Conservation (phyloP, 2,797 vertebrate genomes). For the Chloroceryle amazona region DNA sequence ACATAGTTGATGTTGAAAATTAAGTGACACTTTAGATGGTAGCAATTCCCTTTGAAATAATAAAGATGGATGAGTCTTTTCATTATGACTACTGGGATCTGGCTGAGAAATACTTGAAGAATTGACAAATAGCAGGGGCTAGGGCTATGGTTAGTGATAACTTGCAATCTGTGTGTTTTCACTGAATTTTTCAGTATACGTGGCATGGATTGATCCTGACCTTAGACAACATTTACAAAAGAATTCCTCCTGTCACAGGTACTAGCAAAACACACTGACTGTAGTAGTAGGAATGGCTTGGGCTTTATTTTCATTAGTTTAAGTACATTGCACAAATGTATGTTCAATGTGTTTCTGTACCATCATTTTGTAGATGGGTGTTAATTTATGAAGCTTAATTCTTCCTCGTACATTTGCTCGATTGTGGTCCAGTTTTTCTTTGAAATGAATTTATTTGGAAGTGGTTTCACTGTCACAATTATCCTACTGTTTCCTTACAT, state of each 20-base stretch:
- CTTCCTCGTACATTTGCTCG: background rate
- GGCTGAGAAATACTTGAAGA: conserved; percentile 8
- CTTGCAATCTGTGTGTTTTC: background rate
- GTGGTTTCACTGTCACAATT: accelerated
- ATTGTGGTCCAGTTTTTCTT: background rate
- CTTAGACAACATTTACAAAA: background rate
- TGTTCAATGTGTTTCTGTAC: background rate
- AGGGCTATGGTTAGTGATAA: background rate
- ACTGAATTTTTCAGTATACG: background rate
- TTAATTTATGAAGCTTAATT: background rate
- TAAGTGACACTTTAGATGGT: conserved; percentile 41
- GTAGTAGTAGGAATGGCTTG: background rate
- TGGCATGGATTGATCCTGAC: background rate
- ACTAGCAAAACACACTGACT: background rate
- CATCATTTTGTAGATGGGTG: background rate
- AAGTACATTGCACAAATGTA: background rate
- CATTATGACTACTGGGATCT: conserved; percentile 7
- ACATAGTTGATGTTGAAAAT: conserved; percentile 30
- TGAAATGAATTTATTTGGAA: background rate
- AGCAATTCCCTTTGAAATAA: conserved; percentile 41
- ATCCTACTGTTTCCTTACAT: background rate
- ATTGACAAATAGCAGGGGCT: background rate
- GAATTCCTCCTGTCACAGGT: background rate
- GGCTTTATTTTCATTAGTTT: background rate
- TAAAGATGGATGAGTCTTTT: conserved; percentile 54